These are phyloP conservation scores for Rhagonycha lutea DNA, from an alignment of 2,888 invertebrate species.

Conservation along the genomic window DNA sequence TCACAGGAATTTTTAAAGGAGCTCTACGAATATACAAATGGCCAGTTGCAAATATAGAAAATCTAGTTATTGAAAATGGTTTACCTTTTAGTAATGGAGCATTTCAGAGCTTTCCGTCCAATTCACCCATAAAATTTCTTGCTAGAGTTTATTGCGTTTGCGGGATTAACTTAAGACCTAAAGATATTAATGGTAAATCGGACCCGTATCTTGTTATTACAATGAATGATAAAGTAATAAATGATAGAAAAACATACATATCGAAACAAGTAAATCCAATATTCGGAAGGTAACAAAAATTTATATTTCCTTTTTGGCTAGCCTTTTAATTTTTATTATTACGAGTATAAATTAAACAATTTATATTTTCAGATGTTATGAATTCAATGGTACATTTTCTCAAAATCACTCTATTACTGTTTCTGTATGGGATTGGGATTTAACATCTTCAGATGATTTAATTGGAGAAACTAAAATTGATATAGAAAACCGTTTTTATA, in stretches of 20 bases:
- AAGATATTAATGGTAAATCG: constrained; percentile 71
- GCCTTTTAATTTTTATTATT: neutral
- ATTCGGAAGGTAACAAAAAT: constrained; percentile 83
- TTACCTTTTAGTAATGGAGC: constrained; percentile 62
- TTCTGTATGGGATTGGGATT: constrained; percentile 77
- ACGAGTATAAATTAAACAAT: neutral
- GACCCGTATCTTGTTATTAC: constrained; percentile 78
- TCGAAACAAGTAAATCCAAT: constrained; percentile 78
- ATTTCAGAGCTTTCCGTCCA: constrained; percentile 65
- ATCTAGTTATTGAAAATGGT: constrained; percentile 59
- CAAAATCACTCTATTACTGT: constrained; percentile 75
- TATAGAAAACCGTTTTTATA: constrained; percentile 84
- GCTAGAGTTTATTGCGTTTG: constrained; percentile 79
- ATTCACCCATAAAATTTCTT: constrained; percentile 64
- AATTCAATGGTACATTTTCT: constrained; percentile 73
- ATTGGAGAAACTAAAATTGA: constrained; percentile 87
- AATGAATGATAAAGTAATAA: constrained; percentile 67
- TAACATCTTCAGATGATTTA: constrained; percentile 70
- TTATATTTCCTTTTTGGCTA: too few species aligned
- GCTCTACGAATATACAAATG: constrained; percentile 65
- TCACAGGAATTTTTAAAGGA: constrained; percentile 49
- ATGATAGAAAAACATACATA: constrained; percentile 72
- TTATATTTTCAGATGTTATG: constrained; percentile 65
- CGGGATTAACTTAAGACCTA: constrained; percentile 72
- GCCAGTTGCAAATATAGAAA: constrained; percentile 63